phyloP scores from a whole-genome alignment of 1,140 invertebrate genomes.

The Carposina sasakii region DNA sequence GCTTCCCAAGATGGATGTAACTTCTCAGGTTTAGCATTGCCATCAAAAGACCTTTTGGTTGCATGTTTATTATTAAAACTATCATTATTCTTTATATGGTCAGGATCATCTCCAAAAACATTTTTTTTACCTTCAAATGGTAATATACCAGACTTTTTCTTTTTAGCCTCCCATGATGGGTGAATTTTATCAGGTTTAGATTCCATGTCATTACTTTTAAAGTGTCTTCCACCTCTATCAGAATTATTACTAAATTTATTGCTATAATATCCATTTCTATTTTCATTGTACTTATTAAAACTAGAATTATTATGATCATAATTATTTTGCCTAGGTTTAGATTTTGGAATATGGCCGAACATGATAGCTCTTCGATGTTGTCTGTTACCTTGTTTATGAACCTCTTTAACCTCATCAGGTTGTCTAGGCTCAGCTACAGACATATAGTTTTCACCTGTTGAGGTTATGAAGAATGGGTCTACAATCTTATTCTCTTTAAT shows the following conservation, averaged over 20 bases:
- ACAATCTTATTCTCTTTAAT: constrained; percentile 42
- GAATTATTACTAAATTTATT: constrained; percentile 28
- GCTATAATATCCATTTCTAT: too few relatives aligned
- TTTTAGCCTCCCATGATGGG: too few relatives aligned
- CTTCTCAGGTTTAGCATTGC: constrained; percentile 47
- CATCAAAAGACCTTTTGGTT: constrained; percentile 14
- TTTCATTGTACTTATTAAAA: constrained; percentile 11
- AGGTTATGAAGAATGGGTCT: constrained; percentile 76
- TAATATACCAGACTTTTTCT: too few relatives aligned
- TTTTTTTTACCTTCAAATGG: too few relatives aligned
- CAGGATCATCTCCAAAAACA: too few relatives aligned
- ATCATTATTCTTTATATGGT: too few relatives aligned
- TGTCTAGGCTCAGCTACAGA: constrained; percentile 67
- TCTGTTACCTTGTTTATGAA: constrained; percentile 57
- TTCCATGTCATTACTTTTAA: constrained; percentile 19
- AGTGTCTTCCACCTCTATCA: constrained; percentile 19
- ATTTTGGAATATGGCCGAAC: constrained; percentile 59
- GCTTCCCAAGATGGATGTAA: constrained; percentile 77
- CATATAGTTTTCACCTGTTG: constrained; percentile 73
- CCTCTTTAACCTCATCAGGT: constrained; percentile 60
- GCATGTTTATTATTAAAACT: constrained; percentile 18
- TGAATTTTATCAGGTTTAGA: constrained; percentile 18
- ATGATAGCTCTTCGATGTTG: constrained; percentile 58
- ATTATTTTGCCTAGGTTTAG: constrained; percentile 37
- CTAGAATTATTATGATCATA: constrained; percentile 22